Evolutionary conservation across 2,797 vertebrate genomes (phyloP).

Genomic region (Sebastes hopkinsi): DNA sequence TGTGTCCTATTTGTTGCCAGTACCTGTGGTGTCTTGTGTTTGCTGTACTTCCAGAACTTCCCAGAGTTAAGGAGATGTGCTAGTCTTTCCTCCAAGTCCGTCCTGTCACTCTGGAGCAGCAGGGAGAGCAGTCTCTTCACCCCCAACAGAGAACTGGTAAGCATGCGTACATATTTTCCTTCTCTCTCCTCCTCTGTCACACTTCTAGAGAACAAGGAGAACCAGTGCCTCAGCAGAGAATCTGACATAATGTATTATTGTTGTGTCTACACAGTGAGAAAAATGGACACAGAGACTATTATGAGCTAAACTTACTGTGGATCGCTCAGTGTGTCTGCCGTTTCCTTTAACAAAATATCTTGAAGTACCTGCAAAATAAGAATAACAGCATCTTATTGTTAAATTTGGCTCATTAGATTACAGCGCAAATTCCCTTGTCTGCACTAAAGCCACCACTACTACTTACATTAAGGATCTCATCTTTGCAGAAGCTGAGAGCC

Average conservation of each 20-base stretch:
- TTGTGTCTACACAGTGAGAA: neutral
- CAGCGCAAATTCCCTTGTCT: neutral
- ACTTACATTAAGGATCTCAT: conserved; percentile 94
- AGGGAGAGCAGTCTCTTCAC: conserved; percentile 90
- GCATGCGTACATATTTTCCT: conserved; percentile 90
- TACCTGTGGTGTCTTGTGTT: conserved; percentile 91
- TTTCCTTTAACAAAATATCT: conserved; percentile 95
- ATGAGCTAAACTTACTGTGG: conserved; percentile 86
- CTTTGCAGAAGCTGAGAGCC: conserved; percentile 95
- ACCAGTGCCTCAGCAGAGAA: neutral
- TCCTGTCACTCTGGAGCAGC: conserved; percentile 84
- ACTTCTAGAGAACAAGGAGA: conserved; percentile 79
- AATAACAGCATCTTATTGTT: neutral
- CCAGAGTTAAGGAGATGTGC: conserved; percentile 83
- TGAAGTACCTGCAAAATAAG: conserved; percentile 86
- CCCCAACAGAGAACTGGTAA: conserved; percentile 94
- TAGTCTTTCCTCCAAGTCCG: conserved; percentile 83
- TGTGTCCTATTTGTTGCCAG: neutral
- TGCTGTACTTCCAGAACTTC: conserved; percentile 98
- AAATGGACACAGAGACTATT: neutral
- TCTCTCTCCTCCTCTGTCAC: conserved; percentile 94
- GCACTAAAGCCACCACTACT: neutral
- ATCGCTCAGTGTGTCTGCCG: conserved; percentile 93
- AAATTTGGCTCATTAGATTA: neutral
- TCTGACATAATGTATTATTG: neutral